Conservation (phyloP, 2,113 vertebrate genomes). For the Capreolus pygargus region DNA sequence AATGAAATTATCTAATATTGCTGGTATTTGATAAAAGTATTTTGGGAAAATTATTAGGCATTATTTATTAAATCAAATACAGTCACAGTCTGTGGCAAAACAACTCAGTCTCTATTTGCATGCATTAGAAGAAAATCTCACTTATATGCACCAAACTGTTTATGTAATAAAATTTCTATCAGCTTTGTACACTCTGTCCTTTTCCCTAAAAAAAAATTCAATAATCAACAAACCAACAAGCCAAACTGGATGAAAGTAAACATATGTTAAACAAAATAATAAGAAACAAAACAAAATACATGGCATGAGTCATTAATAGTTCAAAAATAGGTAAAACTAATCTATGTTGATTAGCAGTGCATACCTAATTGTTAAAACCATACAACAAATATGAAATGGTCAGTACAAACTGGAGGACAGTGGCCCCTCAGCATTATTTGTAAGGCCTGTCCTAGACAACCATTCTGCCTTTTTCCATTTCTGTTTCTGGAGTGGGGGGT, state of each 20-base stretch:
- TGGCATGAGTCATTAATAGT: neutral
- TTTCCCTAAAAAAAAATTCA: neutral
- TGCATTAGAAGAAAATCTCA: neutral
- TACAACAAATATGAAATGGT: neutral
- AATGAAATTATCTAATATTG: neutral
- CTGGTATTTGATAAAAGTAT: neutral
- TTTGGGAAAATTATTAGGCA: neutral
- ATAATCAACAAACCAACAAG: neutral
- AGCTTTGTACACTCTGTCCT: neutral
- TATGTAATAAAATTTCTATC: neutral
- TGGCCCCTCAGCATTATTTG: neutral
- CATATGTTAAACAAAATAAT: neutral
- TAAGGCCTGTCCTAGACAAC: neutral
- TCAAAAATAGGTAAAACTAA: neutral
- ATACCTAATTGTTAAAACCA: neutral
- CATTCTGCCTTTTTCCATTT: neutral
- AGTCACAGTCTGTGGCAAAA: neutral
- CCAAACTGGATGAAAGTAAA: neutral
- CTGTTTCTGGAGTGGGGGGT: neutral
- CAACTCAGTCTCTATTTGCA: neutral
- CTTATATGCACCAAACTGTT: neutral
- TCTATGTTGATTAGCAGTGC: neutral
- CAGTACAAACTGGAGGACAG: fast-evolving
- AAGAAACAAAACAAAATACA: neutral
- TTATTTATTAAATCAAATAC: neutral